These are phyloP conservation scores for Synanthedon formicaeformis DNA, from an alignment of 2,888 invertebrate genomes.

Conservation along the genomic window DNA sequence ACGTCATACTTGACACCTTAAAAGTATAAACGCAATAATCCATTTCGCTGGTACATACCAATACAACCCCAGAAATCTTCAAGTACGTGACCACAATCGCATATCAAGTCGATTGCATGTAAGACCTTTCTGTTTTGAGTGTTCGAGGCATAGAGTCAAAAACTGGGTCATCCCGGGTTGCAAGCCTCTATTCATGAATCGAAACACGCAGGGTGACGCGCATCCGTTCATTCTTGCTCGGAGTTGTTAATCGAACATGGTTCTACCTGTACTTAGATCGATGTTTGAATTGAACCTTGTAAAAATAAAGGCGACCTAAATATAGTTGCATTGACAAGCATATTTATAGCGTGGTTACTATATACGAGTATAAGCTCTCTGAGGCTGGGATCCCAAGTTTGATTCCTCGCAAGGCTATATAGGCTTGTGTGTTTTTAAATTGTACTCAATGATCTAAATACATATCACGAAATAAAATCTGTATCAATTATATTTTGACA, in stretches of 20 bases:
- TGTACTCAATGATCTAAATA: too few species aligned
- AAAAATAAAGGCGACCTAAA: background rate
- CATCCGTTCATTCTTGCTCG: constrained; percentile 53
- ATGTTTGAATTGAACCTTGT: constrained; percentile 23
- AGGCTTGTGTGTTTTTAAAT: too few species aligned
- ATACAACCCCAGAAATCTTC: constrained; percentile 5
- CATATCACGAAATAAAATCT: too few species aligned
- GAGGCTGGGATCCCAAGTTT: too few species aligned
- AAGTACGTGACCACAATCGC: constrained; percentile 6
- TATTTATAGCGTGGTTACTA: too few species aligned
- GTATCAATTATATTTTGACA: too few species aligned
- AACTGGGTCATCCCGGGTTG: constrained; percentile 77
- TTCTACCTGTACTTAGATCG: constrained; percentile 22
- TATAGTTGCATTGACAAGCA: too few species aligned
- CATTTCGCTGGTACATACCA: constrained; percentile 19
- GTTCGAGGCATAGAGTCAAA: constrained; percentile 49
- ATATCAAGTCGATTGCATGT: constrained; percentile 14
- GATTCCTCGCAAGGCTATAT: too few species aligned
- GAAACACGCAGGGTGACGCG: constrained; percentile 53
- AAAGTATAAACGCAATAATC: constrained; percentile 28
- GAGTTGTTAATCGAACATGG: constrained; percentile 39
- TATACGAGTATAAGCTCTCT: too few species aligned
- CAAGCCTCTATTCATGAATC: constrained; percentile 73
- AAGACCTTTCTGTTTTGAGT: constrained; percentile 17
- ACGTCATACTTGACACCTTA: constrained; percentile 63